Percentiles rank a stretch among this genome's conserved stretches.
Conservation (phyloP, 2,888 invertebrate genomes). For the Tenodera sinensis region DNA sequence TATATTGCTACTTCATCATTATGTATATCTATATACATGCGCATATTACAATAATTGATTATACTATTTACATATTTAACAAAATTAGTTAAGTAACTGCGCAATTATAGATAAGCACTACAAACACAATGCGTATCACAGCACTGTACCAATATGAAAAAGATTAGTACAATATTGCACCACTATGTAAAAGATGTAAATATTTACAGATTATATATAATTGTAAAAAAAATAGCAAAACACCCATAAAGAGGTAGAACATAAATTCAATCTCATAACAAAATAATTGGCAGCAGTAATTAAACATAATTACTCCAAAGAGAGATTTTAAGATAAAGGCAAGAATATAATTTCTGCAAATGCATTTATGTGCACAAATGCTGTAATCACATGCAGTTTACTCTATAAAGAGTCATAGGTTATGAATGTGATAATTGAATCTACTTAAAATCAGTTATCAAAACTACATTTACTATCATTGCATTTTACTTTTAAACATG, state of each 20-base stretch:
- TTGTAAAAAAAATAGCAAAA: neutral
- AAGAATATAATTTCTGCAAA: neutral
- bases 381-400: neutral
- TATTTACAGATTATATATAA: neutral
- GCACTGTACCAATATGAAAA: neutral
- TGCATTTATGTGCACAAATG: neutral
- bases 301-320: neutral
- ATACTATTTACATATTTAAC: neutral
- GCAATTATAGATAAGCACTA: neutral
- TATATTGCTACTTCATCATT: neutral
- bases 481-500: slow-evolving; percentile 27
- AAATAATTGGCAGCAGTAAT: neutral
- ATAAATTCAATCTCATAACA: neutral
- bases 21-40: neutral
- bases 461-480: neutral
- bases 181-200: too few relatives aligned
- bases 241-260: neutral
- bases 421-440: neutral
- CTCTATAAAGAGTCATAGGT: neutral
- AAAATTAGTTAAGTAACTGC: neutral
- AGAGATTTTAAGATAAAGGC: neutral
- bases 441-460: neutral
- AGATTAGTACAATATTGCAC: neutral
- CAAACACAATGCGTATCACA: neutral
- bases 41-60: neutral